Base-by-base conservation (phyloP, 1,140 invertebrate species). In the Ptiloglossa arizonensis region DNA sequence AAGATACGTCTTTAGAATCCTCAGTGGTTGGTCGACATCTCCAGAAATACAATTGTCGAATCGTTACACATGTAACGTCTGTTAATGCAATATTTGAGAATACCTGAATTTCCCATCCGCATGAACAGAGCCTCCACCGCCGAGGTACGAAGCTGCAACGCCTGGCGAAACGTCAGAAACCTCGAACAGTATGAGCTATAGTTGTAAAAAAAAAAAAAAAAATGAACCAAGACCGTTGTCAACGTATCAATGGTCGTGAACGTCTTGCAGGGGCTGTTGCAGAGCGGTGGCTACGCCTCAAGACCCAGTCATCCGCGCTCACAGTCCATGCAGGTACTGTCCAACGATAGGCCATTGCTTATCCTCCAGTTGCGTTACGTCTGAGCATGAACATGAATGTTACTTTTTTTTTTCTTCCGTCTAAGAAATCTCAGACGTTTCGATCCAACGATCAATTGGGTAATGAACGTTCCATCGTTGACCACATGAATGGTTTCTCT, bases 301-400 rank as follows among this genome's bases (percentile, higher is more conserved):
- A 90, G 89, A 89, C 87, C 91, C 59, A 91, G 90, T 90, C 90
- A 91, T 89, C 87, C 91, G 84, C 89, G 89, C 84, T 91, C 93
- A 83, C 92, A 93, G 88, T 91, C 91, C 81, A 89, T 92, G 82
- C 92, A 93, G 92, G 92, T 93, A 92, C 86, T 82, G 87, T 80
- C 59, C 56, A 17, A n/a, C 24, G 56, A 50, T 35, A 38, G 64
- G 38, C 70, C n/a, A 38, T 64, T 17, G 56, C 19, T 32, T 17
- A 66, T 48, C 41, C 54, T n/a, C 6, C 15, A 44, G 24, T 62
- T 66, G 9, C 44, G 44, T 19, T 15, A 13, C 6, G 6, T n/a
- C 46, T 44, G 19, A 27, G 8, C 2, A 15, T 17, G 9, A n/a
- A 24, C 9, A 6, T 4, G 8, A 48, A 29, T 17, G 24, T 22